Evolutionary conservation across 2,113 vertebrate species (phyloP), one percentile per base, ranked within the genome.

Genomic region (Ariopsis seemanni): DNA sequence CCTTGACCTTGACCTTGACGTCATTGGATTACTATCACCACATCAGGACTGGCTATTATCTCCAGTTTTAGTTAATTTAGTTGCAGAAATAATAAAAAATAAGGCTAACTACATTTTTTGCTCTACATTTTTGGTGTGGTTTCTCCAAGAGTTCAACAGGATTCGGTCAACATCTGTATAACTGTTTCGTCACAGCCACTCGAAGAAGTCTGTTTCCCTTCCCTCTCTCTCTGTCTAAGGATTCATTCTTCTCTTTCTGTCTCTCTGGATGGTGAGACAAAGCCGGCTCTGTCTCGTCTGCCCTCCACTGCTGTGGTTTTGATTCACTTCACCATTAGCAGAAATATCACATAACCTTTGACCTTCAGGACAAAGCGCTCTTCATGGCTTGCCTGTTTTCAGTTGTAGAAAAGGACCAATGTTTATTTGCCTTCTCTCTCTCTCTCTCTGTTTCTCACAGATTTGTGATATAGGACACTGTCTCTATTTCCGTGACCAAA

Each of bases 341-440:
- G 91, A 94, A 95, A 94, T 92, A 89, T 93, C 92, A 78, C 90
- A 83, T 89, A 92, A 94, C 92, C 94, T 94, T 92, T 94, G 90
- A 93, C 83, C 79, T 84, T 62, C 62, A 55, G 62, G 75, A 82
- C 79, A 72, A 89, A 89, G 90, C 93, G 88, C 90, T 87, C 90
- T 93, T 88, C 77, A 90, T 67, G 89, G 90, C 79, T 82, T 30
- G 30, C 71, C 58, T 65, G 34, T 72, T 77, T 74, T 42, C 7
- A 74, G 7, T 18, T 53, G 63, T 72, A 69, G 57, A 34, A 63
- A 48, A 12, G 6, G 88, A 90, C 53, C 83, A 75, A 81, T 58
- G 65, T 89, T 85, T 87, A 11, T 85, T 79, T 78, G 67, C 20
- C 9, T 25, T 69, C 30, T 71, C 30, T 42, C 69, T 72, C n/a